A percentile compares a stretch with the other conserved stretches of the same genome.
These are phyloP conservation scores for Acanthacorydalis orientalis DNA, from an alignment of 2,888 invertebrate genomes.

Conservation along the genomic window DNA sequence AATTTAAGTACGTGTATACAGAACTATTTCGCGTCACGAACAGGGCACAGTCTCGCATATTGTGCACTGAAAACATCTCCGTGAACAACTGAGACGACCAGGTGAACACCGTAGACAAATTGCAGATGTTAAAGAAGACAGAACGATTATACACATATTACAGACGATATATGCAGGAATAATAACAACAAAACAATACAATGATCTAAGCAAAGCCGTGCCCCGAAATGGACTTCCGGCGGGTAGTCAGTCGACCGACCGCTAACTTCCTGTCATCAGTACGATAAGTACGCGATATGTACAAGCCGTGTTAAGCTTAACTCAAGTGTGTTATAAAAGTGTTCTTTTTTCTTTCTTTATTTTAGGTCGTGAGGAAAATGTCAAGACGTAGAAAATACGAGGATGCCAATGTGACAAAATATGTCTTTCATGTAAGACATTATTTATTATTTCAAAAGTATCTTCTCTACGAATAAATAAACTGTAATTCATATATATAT, in stretches of 20 bases:
- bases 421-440: no score
- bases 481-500: no score
- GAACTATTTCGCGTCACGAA: no score
- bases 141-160: background rate
- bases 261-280: constrained; percentile 9
- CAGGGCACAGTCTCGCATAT: background rate
- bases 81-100: background rate
- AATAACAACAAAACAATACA: background rate
- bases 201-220: constrained; percentile 6
- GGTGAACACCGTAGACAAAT: background rate
- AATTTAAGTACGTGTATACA: no score
- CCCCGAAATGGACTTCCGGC: constrained; percentile 9
- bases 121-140: background rate
- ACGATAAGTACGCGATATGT: background rate
- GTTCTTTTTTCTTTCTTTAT: no score
- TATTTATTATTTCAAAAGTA: no score
- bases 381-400: no score
- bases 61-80: background rate
- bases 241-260: constrained; percentile 4
- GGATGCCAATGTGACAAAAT: no score
- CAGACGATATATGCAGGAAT: background rate
- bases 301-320: no score
- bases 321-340: no score
- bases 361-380: no score
- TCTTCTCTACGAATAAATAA: no score